Evolutionary conservation across 2,888 invertebrate genomes (phyloP).

Genomic region (Frankliniella fusca): DNA sequence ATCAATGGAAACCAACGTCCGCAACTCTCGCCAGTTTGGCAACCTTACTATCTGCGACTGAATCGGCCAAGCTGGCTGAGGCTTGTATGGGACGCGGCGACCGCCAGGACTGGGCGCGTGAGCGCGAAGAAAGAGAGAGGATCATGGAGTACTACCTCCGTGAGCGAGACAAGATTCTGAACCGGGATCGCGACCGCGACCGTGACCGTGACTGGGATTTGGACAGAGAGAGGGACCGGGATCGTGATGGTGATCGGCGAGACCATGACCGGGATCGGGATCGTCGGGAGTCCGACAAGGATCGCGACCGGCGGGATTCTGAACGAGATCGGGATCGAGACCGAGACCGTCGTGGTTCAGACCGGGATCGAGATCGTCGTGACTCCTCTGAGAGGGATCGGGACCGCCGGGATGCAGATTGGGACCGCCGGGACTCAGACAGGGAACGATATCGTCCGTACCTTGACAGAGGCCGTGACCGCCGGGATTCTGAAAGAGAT

Average conservation of each 20-base stretch:
- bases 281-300: background rate
- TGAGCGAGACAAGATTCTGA: slow-evolving; percentile 27
- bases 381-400: background rate
- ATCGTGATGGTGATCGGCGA: background rate
- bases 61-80: slow-evolving; percentile 31
- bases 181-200: background rate
- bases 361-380: background rate
- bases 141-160: slow-evolving; percentile 30
- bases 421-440: background rate
- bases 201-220: background rate
- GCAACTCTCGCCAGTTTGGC: slow-evolving; percentile 79
- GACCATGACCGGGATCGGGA: background rate
- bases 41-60: slow-evolving; percentile 46
- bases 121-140: slow-evolving; percentile 36
- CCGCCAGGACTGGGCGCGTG: slow-evolving; percentile 38
- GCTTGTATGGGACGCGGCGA: background rate
- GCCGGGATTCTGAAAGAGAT: slow-evolving; percentile 34
- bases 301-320: background rate
- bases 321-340: background rate
- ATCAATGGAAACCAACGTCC: slow-evolving; percentile 75
- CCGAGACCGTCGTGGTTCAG: background rate
- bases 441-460: background rate
- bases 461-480: slow-evolving; percentile 16
- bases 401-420: background rate
- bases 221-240: background rate